phyloP scores from a whole-genome alignment of 2,797 vertebrate genomes.

The Myioborus miniatus region DNA sequence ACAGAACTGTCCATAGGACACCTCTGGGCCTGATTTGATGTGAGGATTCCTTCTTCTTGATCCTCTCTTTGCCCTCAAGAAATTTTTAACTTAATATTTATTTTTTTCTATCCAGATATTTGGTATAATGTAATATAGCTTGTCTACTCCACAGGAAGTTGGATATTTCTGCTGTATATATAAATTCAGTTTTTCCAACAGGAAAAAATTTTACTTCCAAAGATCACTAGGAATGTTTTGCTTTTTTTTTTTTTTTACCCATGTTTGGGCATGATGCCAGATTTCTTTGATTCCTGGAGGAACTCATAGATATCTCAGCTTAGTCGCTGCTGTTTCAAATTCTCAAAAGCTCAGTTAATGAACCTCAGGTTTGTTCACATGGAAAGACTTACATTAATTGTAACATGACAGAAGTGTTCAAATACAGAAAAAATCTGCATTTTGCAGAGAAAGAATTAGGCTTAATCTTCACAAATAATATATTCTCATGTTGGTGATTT shows the following conservation, averaged over 20 bases:
- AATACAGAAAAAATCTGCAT: not conserved
- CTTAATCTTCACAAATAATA: not conserved
- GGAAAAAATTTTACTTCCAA: not conserved
- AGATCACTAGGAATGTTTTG: not conserved
- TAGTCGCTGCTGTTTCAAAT: not conserved
- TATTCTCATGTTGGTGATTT: not conserved
- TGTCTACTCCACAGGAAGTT: not conserved
- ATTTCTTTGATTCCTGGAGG: not conserved
- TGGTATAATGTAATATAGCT: not conserved
- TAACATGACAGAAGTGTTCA: not conserved
- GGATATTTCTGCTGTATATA: not conserved
- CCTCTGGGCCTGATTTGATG: not conserved
- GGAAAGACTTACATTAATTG: not conserved
- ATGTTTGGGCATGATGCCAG: not conserved
- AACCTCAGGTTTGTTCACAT: not conserved
- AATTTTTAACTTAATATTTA: not conserved
- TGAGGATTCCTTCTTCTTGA: not conserved
- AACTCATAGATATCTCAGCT: not conserved
- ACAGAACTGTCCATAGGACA: not conserved
- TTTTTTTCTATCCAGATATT: not conserved
- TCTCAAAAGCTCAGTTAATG: not conserved
- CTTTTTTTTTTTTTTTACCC: not conserved
- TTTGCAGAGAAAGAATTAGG: not conserved
- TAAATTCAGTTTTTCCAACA: not conserved
- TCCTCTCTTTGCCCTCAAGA: not conserved